These are phyloP conservation scores for Vicugna pacos DNA, from an alignment of 2,113 vertebrate species.

Conservation along the genomic window DNA sequence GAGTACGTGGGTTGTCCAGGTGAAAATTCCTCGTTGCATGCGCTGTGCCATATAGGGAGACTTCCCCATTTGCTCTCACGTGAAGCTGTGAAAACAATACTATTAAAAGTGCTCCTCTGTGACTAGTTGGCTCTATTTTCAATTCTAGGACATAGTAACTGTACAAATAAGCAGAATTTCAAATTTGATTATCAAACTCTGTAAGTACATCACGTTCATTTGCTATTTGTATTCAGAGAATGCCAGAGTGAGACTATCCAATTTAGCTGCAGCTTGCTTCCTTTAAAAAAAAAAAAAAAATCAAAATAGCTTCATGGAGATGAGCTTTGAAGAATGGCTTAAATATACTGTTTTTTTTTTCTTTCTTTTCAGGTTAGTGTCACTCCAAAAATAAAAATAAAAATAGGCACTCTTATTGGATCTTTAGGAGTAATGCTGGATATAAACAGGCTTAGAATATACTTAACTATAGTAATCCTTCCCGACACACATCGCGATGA, in stretches of 20 bases:
- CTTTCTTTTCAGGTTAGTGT: conserved; percentile 66
- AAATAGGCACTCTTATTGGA: conserved; percentile 74
- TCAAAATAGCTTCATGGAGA: conserved; percentile 63
- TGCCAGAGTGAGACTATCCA: neutral
- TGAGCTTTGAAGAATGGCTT: conserved; percentile 72
- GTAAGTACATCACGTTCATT: neutral
- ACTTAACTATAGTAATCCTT: conserved; percentile 77
- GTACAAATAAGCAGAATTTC: conserved; percentile 63
- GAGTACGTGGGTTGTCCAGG: neutral
- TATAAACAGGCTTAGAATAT: conserved; percentile 78
- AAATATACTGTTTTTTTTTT: conserved; percentile 52
- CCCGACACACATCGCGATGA: conserved; percentile 66
- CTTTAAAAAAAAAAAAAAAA: neutral
- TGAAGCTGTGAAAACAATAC: neutral
- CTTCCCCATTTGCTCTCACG: neutral
- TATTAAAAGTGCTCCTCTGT: neutral
- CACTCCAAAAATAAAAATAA: conserved; percentile 79
- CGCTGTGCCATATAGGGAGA: neutral
- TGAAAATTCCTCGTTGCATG: neutral
- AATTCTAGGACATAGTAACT: neutral
- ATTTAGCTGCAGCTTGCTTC: conserved; percentile 51
- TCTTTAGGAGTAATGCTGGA: conserved; percentile 61
- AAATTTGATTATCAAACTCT: conserved; percentile 36
- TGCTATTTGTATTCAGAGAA: conserved; percentile 61
- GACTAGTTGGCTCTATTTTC: conserved; percentile 31